Percentiles rank a stretch among this genome's conserved stretches.
These are phyloP conservation scores for Doris montereyensis DNA, from an alignment of 2,888 invertebrate species.

Conservation along the genomic window DNA sequence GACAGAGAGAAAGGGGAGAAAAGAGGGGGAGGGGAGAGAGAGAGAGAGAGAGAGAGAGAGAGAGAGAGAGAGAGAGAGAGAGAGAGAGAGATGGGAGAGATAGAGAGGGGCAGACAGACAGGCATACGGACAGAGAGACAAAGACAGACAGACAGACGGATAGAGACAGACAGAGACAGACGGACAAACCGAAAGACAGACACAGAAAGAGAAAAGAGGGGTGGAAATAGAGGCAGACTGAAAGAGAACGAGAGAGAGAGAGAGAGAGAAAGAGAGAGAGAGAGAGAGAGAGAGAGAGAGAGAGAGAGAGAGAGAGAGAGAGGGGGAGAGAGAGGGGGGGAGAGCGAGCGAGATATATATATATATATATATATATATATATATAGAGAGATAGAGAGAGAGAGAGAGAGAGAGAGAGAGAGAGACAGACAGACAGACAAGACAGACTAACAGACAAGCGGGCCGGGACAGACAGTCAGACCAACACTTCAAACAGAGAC, in stretches of 20 bases:
- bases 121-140: background rate
- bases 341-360: no score
- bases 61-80: background rate
- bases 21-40: background rate
- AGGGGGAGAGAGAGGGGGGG: background rate
- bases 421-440: background rate
- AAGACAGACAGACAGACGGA: slow-evolving; percentile 17
- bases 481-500: no score
- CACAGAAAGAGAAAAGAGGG: background rate
- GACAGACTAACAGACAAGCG: no score
- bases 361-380: no score
- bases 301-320: background rate
- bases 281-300: background rate
- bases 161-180: no score
- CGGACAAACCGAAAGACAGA: no score
- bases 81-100: background rate
- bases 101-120: no score
- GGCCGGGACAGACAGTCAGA: background rate
- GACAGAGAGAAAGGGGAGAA: slow-evolving; percentile 6
- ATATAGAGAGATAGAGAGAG: no score
- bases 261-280: background rate
- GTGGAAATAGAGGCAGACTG: background rate
- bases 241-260: background rate
- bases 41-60: slow-evolving; percentile 19
- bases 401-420: no score